Evolutionary conservation across 1,140 invertebrate species (phyloP), one percentile per base, ranked within the genome.

Genomic region (Drosophila carrolli): DNA sequence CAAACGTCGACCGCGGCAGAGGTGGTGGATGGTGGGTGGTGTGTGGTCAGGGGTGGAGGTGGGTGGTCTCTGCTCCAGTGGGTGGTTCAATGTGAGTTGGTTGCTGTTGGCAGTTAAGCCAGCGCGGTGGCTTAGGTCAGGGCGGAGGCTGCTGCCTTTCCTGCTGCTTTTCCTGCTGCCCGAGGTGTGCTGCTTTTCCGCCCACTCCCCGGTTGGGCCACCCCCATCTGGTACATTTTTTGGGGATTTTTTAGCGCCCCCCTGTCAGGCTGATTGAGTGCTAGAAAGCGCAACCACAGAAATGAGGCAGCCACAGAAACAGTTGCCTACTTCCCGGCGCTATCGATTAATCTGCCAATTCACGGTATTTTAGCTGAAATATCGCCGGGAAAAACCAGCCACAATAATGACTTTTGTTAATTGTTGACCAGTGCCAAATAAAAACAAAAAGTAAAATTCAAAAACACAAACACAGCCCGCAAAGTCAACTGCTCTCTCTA

Each of bases 41-140:
- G 6, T 23, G 23, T 11, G 11, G 5, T 27, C 5, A 13, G 10
- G 5, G 38, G 10, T n/a, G 13, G 9, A 32, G 13, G 16, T 32
- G 13, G 27, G 13, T 27, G 46, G 10, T 11, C 19, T 35, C 8
- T 13, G 14, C 19, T 38, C n/a, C 23, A 35, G 61, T 67, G 58
- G 37, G 76, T 44, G 66, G 40, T 14, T 38, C n/a, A 32, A 35
- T 44, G 55, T 27, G 74, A 54, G 54, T 57, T 44, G 54, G 63
- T 86, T 75, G 63, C 66, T 86, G 79, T 62, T 88, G 75, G 83
- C 83, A 82, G 82, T 82, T 82, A 82, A 86, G 82, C 83, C 75
- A 88, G 55, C 75, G 75, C 72, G 83, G 83, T 86, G 83, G 83
- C 83, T 86, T 86, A 86, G 83, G 83, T 86, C 83, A 86, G 83